phyloP scores from a whole-genome alignment of 2,113 vertebrate species.

The Quiscalus mexicanus region DNA sequence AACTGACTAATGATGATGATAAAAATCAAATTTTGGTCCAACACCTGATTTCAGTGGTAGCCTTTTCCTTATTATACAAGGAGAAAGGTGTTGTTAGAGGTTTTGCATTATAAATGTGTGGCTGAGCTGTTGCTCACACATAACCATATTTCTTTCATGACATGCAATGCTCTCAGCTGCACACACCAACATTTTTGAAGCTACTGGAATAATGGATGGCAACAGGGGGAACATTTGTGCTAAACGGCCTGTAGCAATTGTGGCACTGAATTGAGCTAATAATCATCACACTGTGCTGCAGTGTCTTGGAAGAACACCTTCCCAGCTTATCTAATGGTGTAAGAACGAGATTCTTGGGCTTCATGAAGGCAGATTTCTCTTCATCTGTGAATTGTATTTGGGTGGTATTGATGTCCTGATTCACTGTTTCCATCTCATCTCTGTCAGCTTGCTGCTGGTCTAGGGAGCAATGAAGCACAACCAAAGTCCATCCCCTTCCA shows the following conservation, averaged over 20 bases:
- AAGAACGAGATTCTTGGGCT: not conserved
- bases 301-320: constrained; percentile 8
- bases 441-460: not conserved
- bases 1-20: not conserved
- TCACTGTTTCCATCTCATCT: not conserved
- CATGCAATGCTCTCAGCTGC: not conserved
- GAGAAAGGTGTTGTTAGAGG: not conserved
- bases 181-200: not conserved
- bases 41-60: not conserved
- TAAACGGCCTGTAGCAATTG: constrained; percentile 44
- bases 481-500: not conserved
- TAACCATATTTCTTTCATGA: not conserved
- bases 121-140: not conserved
- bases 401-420: not conserved
- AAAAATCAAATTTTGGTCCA: not conserved
- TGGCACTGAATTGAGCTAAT: constrained; percentile 29
- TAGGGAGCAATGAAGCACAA: not conserved
- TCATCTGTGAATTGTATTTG: not conserved
- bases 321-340: not conserved
- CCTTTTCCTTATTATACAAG: not conserved
- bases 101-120: not conserved
- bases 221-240: constrained; percentile 29
- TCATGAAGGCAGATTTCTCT: not conserved
- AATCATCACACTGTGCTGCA: not conserved
- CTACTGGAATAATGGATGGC: not conserved